A percentile compares a stretch with the other conserved stretches of the same genome.
phyloP scores from a whole-genome alignment of 2,113 vertebrate species.

The Chascanopsetta lugubris region DNA sequence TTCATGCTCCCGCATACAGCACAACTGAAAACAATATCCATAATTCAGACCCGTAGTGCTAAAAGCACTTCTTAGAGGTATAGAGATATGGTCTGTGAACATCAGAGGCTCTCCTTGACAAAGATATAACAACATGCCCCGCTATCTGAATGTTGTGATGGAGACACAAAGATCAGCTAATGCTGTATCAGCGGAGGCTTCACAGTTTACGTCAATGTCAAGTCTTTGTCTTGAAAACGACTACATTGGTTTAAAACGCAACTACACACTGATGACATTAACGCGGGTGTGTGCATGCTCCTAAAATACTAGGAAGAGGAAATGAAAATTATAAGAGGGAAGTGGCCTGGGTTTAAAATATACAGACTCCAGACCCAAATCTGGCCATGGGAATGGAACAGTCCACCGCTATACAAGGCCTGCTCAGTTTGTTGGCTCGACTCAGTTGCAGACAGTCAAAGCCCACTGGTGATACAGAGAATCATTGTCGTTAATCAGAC shows the following conservation, averaged over 20 bases:
- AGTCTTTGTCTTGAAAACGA: slow-evolving; percentile 39
- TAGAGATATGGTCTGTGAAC: slow-evolving; percentile 64
- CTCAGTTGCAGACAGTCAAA: slow-evolving; percentile 45
- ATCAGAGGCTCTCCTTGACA: slow-evolving; percentile 56
- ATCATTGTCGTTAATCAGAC: slow-evolving; percentile 49
- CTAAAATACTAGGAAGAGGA: slow-evolving; percentile 79
- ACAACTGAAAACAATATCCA: slow-evolving; percentile 74
- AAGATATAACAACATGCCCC: slow-evolving; percentile 51
- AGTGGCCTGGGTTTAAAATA: slow-evolving; percentile 78
- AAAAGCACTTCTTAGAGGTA: slow-evolving; percentile 68
- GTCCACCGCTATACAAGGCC: slow-evolving; percentile 49
- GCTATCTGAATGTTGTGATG: slow-evolving; percentile 37
- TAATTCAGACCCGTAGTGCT: slow-evolving; percentile 66
- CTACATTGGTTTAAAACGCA: slow-evolving; percentile 34
- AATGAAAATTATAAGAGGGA: slow-evolving; percentile 78
- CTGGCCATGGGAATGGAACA: slow-evolving; percentile 69
- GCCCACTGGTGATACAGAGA: slow-evolving; percentile 35
- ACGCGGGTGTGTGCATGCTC: slow-evolving; percentile 60
- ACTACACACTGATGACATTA: slow-evolving; percentile 66
- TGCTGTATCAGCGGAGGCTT: slow-evolving; percentile 11
- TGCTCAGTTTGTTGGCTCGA: slow-evolving; percentile 50
- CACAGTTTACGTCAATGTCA: slow-evolving; percentile 5
- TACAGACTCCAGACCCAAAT: slow-evolving; percentile 66
- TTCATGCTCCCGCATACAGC: slow-evolving; percentile 68
- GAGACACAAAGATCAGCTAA: not conserved